phyloP scores from a whole-genome alignment of 2,888 invertebrate species.

The Chaitophorus viminalis region DNA sequence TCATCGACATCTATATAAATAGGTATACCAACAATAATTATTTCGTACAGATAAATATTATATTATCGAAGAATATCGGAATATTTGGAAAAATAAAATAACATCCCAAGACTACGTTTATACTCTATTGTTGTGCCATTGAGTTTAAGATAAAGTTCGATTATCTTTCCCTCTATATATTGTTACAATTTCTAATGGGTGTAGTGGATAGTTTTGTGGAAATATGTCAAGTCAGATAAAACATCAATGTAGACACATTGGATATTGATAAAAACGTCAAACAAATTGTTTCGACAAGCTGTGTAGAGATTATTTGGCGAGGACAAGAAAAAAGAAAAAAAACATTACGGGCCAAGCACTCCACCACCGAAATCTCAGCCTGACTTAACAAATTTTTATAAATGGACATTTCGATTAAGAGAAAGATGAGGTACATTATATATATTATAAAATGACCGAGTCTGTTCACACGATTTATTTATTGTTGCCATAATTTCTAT shows the following conservation, averaged over 20 bases:
- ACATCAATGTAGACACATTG: not conserved
- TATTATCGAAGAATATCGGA: not conserved
- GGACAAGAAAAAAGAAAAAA: not conserved
- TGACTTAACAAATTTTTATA: not conserved
- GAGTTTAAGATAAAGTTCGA: not conserved
- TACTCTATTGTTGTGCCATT: not conserved
- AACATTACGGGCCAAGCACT: not conserved
- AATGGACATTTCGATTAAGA: not conserved
- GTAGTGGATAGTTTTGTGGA: not conserved
- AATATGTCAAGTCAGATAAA: not conserved
- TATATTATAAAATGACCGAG: no score
- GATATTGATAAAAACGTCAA: not conserved
- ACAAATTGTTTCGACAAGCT: not conserved
- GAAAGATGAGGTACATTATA: not conserved
- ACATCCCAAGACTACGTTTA: not conserved
- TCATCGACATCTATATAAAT: not conserved
- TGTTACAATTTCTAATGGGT: not conserved
- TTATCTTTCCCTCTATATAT: not conserved
- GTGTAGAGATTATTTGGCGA: not conserved
- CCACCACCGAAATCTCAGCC: not conserved
- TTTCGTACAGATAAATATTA: not conserved
- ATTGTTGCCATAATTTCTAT: not conserved
- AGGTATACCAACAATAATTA: not conserved
- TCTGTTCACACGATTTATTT: not conserved
- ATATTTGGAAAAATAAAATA: not conserved